Evolutionary conservation across 2,113 vertebrate genomes (phyloP).

Genomic region (Antennarius striatus): DNA sequence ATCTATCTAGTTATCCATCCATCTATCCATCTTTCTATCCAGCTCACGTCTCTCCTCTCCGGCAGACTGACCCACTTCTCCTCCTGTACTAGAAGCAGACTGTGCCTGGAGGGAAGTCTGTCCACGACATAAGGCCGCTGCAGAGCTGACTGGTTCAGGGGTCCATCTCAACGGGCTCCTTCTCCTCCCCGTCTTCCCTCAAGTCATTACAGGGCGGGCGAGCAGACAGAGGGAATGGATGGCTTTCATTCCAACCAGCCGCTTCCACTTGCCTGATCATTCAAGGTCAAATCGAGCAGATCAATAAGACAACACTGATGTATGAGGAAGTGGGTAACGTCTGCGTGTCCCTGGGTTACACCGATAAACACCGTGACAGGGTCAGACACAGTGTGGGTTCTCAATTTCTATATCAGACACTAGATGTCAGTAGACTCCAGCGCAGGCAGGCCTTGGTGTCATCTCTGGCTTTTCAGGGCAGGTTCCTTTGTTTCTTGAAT

Average conservation of each 20-base stretch:
- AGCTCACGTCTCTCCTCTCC: conserved; percentile 43
- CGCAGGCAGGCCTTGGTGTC: conserved; percentile 17
- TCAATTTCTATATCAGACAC: conserved; percentile 55
- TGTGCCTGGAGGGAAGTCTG: conserved; percentile 63
- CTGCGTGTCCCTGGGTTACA: background rate
- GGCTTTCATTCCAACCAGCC: conserved; percentile 56
- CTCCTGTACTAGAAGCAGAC: conserved; percentile 48
- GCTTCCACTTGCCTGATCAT: conserved; percentile 69
- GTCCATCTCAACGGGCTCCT: conserved; percentile 51
- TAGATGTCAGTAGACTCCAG: conserved; percentile 74
- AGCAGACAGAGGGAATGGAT: conserved; percentile 60
- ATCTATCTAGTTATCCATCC: conserved; percentile 1
- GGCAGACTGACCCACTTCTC: conserved; percentile 75
- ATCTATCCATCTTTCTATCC: conserved; percentile 14
- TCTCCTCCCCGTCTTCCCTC: conserved; percentile 54
- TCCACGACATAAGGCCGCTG: conserved; percentile 64
- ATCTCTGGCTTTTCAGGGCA: background rate
- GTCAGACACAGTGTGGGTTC: conserved; percentile 34
- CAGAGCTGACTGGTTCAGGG: conserved; percentile 69
- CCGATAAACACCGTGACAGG: conserved; percentile 43
- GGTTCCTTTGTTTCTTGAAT: conserved; percentile 49
- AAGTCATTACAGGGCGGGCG: conserved; percentile 65
- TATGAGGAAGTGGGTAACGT: conserved; percentile 46
- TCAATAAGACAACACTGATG: conserved; percentile 67
- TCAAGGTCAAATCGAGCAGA: conserved; percentile 69